Percentiles rank a stretch among this genome's conserved stretches.
These are phyloP conservation scores for Malurus melanocephalus DNA, from an alignment of 2,113 vertebrate genomes.

Conservation along the genomic window DNA sequence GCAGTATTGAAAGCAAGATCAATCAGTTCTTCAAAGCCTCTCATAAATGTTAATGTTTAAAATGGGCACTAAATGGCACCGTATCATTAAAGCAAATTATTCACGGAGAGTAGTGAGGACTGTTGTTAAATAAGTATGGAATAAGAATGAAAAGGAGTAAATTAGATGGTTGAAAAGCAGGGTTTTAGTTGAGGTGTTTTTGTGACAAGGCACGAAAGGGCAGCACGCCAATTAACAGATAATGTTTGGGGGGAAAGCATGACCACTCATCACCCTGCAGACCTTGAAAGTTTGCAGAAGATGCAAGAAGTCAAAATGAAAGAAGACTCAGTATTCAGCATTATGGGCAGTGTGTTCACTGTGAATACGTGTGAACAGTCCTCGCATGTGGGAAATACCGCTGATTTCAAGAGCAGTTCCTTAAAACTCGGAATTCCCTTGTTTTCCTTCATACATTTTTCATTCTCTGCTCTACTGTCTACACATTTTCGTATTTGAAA, in stretches of 20 bases:
- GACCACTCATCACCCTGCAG: background rate
- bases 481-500: background rate
- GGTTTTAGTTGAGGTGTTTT: background rate
- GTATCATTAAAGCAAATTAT: slow-evolving; percentile 32
- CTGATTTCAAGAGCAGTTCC: background rate
- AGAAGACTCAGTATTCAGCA: background rate
- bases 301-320: background rate
- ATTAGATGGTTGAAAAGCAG: background rate
- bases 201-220: background rate
- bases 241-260: background rate
- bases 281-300: background rate
- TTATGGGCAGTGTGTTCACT: background rate
- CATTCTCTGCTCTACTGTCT: background rate
- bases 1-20: slow-evolving; percentile 27
- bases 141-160: background rate
- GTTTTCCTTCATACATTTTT: slow-evolving; percentile 12
- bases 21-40: slow-evolving; percentile 27
- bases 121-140: slow-evolving; percentile 17
- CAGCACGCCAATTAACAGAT: background rate
- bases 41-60: slow-evolving; percentile 40
- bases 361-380: background rate
- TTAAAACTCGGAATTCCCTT: background rate
- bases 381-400: background rate
- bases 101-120: background rate
- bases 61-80: slow-evolving; percentile 29